Evolutionary conservation across 2,113 vertebrate species (phyloP).

Genomic region (Burhinus bistriatus): DNA sequence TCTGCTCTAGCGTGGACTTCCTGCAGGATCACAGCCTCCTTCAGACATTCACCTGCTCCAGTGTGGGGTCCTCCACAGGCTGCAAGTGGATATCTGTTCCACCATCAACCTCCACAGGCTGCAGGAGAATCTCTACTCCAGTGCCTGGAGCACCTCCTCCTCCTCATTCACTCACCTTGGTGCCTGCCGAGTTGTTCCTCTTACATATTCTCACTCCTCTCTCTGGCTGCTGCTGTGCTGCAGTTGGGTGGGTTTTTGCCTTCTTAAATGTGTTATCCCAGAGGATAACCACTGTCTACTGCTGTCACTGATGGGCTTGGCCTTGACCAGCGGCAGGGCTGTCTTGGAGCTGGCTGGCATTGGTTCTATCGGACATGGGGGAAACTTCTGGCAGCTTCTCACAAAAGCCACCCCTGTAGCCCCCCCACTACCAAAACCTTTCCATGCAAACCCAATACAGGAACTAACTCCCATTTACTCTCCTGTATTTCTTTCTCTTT

Average conservation of each 20-base stretch:
- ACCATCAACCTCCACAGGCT: not conserved
- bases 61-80: not conserved
- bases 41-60: not conserved
- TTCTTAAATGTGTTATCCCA: not conserved
- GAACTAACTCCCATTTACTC: not conserved
- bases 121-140: not conserved
- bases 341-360: not conserved
- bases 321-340: not conserved
- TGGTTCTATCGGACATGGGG: not conserved
- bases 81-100: not conserved
- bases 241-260: no score
- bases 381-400: not conserved
- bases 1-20: not conserved
- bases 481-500: not conserved
- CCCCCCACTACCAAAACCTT: not conserved
- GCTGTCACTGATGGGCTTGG: not conserved
- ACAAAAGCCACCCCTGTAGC: not conserved
- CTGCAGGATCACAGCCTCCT: not conserved
- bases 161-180: not conserved
- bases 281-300: not conserved
- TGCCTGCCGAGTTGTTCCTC: not conserved
- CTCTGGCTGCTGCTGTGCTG: not conserved
- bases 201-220: not conserved
- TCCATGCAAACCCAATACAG: not conserved
- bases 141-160: not conserved